Conservation (phyloP, 1,140 invertebrate species). For the Hypothenemus hampei region DNA sequence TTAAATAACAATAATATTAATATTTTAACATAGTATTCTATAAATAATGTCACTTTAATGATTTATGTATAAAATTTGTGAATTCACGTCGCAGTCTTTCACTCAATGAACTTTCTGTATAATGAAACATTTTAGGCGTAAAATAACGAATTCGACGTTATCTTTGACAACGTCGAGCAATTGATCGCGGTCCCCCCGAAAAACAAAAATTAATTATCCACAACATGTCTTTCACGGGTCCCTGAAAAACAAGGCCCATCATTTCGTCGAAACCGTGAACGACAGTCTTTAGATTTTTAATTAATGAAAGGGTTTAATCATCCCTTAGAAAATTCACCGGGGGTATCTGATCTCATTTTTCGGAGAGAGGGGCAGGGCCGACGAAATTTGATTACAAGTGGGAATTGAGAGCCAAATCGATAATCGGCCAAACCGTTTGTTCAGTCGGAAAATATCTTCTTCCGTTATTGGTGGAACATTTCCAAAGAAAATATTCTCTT, state of each 20-base stretch:
- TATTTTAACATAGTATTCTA: too few species aligned
- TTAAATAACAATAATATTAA: too few species aligned
- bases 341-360: slow-evolving; percentile 6
- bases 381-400: slow-evolving; percentile 20
- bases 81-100: too few species aligned
- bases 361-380: too few species aligned
- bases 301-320: slow-evolving; percentile 24
- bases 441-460: too few species aligned
- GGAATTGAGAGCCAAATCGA: slow-evolving; percentile 13
- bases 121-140: too few species aligned
- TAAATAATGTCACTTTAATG: too few species aligned
- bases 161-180: slow-evolving; percentile 3
- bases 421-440: slow-evolving; percentile 1
- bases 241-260: slow-evolving; percentile 16
- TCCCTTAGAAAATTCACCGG: slow-evolving; percentile 18
- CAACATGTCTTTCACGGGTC: slow-evolving; percentile 7
- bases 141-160: too few species aligned
- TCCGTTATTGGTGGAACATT: too few species aligned
- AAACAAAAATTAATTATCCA: slow-evolving; percentile 16
- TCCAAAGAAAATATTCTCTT: too few species aligned
- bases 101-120: slow-evolving; percentile 1
- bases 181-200: background rate
- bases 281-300: slow-evolving; percentile 22
- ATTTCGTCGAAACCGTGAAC: slow-evolving; percentile 12
- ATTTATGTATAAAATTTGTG: too few species aligned